Evolutionary conservation across 2,113 vertebrate species (phyloP).

Genomic region (Alligator sinensis): DNA sequence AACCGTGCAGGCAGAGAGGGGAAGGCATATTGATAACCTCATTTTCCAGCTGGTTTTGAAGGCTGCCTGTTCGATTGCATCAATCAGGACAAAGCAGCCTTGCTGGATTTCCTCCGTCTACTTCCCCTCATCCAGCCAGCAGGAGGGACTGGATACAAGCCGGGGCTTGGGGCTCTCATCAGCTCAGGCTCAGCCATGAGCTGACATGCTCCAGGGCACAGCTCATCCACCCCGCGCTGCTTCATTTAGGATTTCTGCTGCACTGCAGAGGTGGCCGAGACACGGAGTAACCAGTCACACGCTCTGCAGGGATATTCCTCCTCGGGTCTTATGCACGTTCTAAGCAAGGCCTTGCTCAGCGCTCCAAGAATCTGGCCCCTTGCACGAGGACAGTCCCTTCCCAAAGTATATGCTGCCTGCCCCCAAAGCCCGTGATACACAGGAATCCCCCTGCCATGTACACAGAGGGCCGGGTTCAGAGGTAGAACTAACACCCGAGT

Average conservation of each 20-base stretch:
- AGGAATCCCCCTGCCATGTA: background rate
- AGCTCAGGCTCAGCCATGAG: background rate
- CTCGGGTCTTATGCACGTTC: background rate
- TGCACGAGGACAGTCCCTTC: background rate
- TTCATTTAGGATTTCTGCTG: background rate
- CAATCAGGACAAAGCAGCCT: background rate
- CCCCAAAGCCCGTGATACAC: background rate
- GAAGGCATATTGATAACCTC: background rate
- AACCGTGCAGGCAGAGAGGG: conserved; percentile 22
- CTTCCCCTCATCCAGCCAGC: background rate
- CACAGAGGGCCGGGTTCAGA: background rate
- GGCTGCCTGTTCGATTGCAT: background rate
- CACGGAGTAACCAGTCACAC: background rate
- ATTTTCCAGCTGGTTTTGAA: conserved; percentile 11
- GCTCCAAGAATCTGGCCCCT: background rate
- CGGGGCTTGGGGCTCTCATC: too few relatives aligned
- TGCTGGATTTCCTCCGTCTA: background rate
- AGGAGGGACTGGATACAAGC: background rate
- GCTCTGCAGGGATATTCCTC: too few relatives aligned
- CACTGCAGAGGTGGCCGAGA: background rate
- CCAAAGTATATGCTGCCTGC: background rate
- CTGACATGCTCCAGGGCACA: background rate
- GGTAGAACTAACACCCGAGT: background rate
- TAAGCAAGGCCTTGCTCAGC: background rate
- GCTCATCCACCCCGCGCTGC: background rate